Evolutionary conservation across 1,140 invertebrate genomes (phyloP).

Genomic region (Papilio xuthus): DNA sequence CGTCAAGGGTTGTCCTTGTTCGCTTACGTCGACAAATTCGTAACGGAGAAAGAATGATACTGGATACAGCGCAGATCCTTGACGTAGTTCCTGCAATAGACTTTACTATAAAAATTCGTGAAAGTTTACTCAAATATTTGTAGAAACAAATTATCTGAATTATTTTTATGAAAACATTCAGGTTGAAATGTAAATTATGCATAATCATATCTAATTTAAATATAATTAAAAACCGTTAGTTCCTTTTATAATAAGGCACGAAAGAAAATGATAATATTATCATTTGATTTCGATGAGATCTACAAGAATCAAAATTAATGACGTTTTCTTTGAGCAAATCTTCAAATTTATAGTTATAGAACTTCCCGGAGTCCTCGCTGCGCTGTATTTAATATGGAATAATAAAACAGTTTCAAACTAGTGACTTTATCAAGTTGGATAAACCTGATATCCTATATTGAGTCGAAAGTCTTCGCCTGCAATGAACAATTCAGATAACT

Average conservation of each 20-base stretch:
- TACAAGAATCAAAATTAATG: neutral
- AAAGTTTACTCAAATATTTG: neutral
- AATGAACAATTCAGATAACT: slow-evolving; percentile 14
- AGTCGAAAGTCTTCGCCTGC: slow-evolving; percentile 44
- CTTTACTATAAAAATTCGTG: neutral
- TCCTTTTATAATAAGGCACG: neutral
- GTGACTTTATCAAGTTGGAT: slow-evolving; percentile 74
- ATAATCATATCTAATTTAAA: neutral
- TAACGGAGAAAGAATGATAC: slow-evolving; percentile 89
- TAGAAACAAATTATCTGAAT: neutral
- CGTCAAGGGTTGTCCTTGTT: slow-evolving; percentile 82
- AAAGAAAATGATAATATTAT: neutral
- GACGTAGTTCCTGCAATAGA: slow-evolving; percentile 84
- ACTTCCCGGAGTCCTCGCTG: slow-evolving; percentile 69
- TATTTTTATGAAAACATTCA: too few relatives aligned
- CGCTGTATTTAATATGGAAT: slow-evolving; percentile 79
- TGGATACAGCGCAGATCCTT: slow-evolving; percentile 89
- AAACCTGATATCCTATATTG: slow-evolving; percentile 71
- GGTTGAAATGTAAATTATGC: too few relatives aligned
- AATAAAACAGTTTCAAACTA: slow-evolving; percentile 77
- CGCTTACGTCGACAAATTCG: slow-evolving; percentile 87
- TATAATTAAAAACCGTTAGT: neutral
- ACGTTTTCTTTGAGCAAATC: slow-evolving; percentile 51
- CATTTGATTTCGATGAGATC: neutral
- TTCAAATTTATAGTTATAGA: slow-evolving; percentile 78